Conservation (phyloP, 2,888 invertebrate genomes). For the Taphrorychus bicolor region DNA sequence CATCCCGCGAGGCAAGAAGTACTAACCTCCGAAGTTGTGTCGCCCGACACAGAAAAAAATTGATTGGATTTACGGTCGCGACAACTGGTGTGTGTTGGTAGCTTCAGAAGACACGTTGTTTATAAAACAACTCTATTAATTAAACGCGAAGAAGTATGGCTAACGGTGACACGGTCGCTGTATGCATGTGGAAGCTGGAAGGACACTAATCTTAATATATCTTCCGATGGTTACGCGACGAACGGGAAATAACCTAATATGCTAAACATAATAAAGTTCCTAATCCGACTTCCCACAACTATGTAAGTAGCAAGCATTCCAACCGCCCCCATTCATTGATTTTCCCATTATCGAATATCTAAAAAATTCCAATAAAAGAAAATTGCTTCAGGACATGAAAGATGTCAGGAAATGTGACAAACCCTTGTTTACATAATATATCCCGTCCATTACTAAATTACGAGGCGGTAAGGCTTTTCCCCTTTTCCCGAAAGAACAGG, state of each 20-base stretch:
- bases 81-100: constrained; percentile 35
- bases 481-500: too few species aligned
- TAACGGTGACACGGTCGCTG: neutral
- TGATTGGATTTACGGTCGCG: constrained; percentile 36
- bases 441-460: constrained; percentile 24
- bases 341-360: constrained; percentile 42
- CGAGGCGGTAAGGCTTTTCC: too few species aligned
- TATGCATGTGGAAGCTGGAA: too few species aligned
- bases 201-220: neutral
- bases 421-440: constrained; percentile 49
- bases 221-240: neutral
- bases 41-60: constrained; percentile 31
- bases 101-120: constrained; percentile 29
- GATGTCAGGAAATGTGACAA: constrained; percentile 49
- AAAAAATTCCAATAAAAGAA: constrained; percentile 45
- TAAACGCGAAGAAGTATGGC: constrained; percentile 21
- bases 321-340: constrained; percentile 36
- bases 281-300: too few species aligned
- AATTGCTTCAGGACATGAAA: constrained; percentile 45
- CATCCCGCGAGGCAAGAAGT: neutral
- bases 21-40: constrained; percentile 22
- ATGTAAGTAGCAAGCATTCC: neutral
- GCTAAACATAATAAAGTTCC: too few species aligned
- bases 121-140: constrained; percentile 43
- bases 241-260: too few species aligned